Base-by-base conservation (phyloP, 2,888 invertebrate species). In the Ganaspis brasiliensis region DNA sequence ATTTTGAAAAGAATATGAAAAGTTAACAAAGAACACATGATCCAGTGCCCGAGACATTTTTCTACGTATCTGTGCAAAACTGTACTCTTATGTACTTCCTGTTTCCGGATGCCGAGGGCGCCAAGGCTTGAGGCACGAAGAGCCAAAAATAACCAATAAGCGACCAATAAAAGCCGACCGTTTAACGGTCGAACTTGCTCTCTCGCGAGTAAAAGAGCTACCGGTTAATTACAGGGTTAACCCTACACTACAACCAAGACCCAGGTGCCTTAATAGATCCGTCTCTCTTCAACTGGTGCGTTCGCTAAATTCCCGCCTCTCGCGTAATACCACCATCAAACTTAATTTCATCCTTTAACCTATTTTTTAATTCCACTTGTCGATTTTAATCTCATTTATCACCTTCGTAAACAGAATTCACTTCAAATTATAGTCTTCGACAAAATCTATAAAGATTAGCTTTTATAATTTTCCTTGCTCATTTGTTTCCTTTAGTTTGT, bases 211-310 rank as follows among this genome's bases (percentile, higher is more conserved):
- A 87, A 89, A 89, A 85, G 87, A 88, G 91, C 91, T 91, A 91
- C 91, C 89, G 91, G 91, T 91, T 91, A 91, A 91, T 91, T 91
- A 90, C 91, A 91, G 90, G 91, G 87, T 87, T 87, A 85, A 88
- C 85, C 87, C 83, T 80, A 81, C 83, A 82, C 82, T 82, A 80
- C 81, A 80, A 79, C 84, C 84, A 81, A 81, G 77, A 85, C 76
- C 81, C 76, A 79, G 79, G 79, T 81, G 81, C 84, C 87, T 87
- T 88, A 88, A 90, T 90, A 90, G 89, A 90, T 88, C 85, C 87
- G 86, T 89, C 88, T 89, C 59, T 49, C 79, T 85, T 85, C 84
- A 85, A 79, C 81, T 79, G 71, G 80, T 74, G 77, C 74, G 71
- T 74, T 75, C 37, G 12, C 73, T 73, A 61, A 73, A 57, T 31